Percentiles rank a stretch among this genome's conserved stretches.
phyloP scores from a whole-genome alignment of 1,140 invertebrate species.

The Drosophila takahashii region DNA sequence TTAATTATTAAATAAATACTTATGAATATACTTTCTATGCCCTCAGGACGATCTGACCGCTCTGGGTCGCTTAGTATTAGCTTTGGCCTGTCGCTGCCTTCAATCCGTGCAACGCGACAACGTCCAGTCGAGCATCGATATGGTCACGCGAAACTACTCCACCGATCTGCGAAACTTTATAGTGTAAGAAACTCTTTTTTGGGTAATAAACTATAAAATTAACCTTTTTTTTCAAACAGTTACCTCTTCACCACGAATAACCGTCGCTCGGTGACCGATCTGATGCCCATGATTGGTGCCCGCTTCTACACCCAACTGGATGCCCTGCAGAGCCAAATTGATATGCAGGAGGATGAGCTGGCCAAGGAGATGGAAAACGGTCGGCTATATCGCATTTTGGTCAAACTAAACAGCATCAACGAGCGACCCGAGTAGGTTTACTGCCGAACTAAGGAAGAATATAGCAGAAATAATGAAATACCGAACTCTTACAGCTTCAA shows the following conservation, averaged over 20 bases:
- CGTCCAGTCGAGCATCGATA: slow-evolving; percentile 94
- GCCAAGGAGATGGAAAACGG: slow-evolving; percentile 98
- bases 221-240: slow-evolving; percentile 82
- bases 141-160: slow-evolving; percentile 95
- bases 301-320: slow-evolving; percentile 98
- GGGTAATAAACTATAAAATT: neutral
- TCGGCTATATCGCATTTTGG: slow-evolving; percentile 94
- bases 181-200: slow-evolving; percentile 87
- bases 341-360: slow-evolving; percentile 95
- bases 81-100: slow-evolving; percentile 95
- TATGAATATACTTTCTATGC: neutral
- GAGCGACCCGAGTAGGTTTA: slow-evolving; percentile 94
- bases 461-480: neutral
- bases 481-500: slow-evolving; percentile 88
- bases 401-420: slow-evolving; percentile 96
- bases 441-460: neutral
- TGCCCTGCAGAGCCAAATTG: slow-evolving; percentile 93
- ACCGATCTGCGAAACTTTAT: slow-evolving; percentile 97
- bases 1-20: neutral
- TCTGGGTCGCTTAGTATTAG: slow-evolving; percentile 95
- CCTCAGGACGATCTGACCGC: slow-evolving; percentile 96
- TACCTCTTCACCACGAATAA: slow-evolving; percentile 90
- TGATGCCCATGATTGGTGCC: slow-evolving; percentile 99
- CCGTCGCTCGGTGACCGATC: slow-evolving; percentile 94
- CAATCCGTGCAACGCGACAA: slow-evolving; percentile 94